Base-by-base conservation (phyloP, 1,140 invertebrate species). In the Eupeodes corollae region DNA sequence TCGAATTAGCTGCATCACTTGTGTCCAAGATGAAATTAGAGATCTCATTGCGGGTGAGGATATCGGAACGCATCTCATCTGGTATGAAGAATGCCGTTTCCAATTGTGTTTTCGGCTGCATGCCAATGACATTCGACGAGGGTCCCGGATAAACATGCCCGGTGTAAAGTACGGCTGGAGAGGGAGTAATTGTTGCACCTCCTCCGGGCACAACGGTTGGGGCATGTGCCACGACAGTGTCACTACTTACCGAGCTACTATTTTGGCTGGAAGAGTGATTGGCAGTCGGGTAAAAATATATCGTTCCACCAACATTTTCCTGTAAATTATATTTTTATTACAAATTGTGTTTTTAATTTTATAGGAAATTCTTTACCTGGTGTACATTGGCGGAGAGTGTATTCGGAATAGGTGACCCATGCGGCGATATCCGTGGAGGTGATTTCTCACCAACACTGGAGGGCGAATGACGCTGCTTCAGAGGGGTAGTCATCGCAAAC, bases 271-370 rank as follows among this genome's bases (percentile, higher is more conserved):
- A 53, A 46, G 70, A 59, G 53, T 67, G 68, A 48, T 71, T 74
- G 49, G 68, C 60, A 61, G 73, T 73, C n/a, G 72, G 73, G 61
- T 91, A 95, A 71, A 92, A 95, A 70, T 95, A 95, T 6, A 90
- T 94, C 15, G 91, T 94, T 16, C 91, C 91, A 40, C 88, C 88
- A 50, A 93, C 88, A 76, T 91, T 91, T 69, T 92, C 89, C 79
- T 92, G 69, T 14, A 68, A 66, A 52, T 30, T 43, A 12, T 18
- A 15, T 13, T 2, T 19, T 2, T 11, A 16, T 42, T 19, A 19
- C 16, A 6, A 18, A 21, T 33, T 11, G 14, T 8, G 16, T 12
- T 10, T 15, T 13, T 32, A 44, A 13, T 21, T 13, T 14, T 32
- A 18, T 1, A 39, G 19, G 30, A 31, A n/a, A 31, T 51, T 18